A percentile compares a stretch with the other conserved stretches of the same genome.
Conservation (phyloP, 2,888 invertebrate genomes). For the Oxyscelio sp. region DNA sequence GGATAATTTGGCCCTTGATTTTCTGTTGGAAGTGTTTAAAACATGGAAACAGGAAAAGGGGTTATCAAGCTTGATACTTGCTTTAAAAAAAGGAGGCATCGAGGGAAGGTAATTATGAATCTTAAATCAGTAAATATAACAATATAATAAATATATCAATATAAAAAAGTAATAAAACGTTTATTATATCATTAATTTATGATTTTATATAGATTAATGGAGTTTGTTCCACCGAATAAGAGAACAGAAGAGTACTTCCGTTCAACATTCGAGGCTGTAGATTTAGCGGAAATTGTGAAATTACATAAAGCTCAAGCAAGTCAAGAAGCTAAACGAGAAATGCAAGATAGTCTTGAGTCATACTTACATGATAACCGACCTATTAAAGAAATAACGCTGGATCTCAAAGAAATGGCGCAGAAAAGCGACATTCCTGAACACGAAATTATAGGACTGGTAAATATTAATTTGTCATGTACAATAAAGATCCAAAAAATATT, state of each 20-base stretch:
- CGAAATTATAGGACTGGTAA: constrained; percentile 95
- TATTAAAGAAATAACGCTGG: constrained; percentile 95
- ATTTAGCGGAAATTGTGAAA: constrained; percentile 94
- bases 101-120: constrained; percentile 88
- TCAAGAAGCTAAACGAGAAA: constrained; percentile 94
- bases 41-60: constrained; percentile 98
- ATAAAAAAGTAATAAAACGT: too few relatives aligned
- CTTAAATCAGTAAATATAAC: too few relatives aligned
- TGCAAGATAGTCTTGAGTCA: constrained; percentile 93
- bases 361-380: constrained; percentile 96
- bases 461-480: constrained; percentile 8
- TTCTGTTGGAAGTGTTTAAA: constrained; percentile 97
- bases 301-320: constrained; percentile 95
- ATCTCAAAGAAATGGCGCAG: constrained; percentile 95
- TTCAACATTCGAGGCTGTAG: constrained; percentile 93
- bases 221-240: constrained; percentile 98
- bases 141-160: too few relatives aligned
- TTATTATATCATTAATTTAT: constrained; percentile 9
- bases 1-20: constrained; percentile 97
- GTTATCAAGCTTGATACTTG: constrained; percentile 94
- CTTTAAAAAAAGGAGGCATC: constrained; percentile 96
- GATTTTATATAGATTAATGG: constrained; percentile 92
- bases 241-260: constrained; percentile 96
- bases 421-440: constrained; percentile 96
- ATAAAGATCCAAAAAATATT: too few relatives aligned